Evolutionary conservation across 2,113 vertebrate genomes (phyloP).

Genomic region (Rhynchopsitta pachyrhyncha): DNA sequence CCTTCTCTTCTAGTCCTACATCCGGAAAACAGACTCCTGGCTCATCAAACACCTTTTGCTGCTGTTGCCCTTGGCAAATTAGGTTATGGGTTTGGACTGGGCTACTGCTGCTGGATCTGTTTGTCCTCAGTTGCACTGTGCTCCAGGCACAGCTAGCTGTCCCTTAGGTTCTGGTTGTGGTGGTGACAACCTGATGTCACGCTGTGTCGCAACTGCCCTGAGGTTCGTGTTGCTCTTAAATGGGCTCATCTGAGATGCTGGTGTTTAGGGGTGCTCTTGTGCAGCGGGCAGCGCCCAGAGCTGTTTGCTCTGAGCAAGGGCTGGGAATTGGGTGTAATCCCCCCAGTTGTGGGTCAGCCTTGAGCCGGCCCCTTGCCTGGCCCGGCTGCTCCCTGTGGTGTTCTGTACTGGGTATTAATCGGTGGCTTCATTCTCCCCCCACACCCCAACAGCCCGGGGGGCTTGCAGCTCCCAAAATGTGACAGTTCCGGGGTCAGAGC

Average conservation of each 20-base stretch:
- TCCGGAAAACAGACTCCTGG: background rate
- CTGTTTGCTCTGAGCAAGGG: background rate
- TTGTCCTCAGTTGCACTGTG: background rate
- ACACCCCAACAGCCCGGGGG: background rate
- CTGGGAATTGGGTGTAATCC: rapidly evolving
- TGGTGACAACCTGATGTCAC: background rate
- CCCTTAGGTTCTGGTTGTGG: rapidly evolving
- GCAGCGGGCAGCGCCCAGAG: background rate
- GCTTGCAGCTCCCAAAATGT: background rate
- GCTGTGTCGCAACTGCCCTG: rapidly evolving
- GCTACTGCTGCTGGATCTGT: background rate
- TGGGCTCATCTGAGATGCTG: rapidly evolving
- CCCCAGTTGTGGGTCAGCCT: background rate
- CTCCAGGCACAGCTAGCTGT: background rate
- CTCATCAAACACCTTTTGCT: background rate
- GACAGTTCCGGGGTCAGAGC: background rate
- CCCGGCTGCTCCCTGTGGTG: background rate
- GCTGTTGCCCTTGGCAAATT: background rate
- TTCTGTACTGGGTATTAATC: background rate
- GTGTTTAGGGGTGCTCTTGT: background rate
- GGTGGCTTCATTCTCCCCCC: background rate
- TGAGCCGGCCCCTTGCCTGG: background rate
- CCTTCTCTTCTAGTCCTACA: background rate
- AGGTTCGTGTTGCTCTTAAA: background rate
- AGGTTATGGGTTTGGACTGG: background rate